Percentiles rank a stretch among this genome's conserved stretches.
These are phyloP conservation scores for Calidris pugnax DNA, from an alignment of 2,113 vertebrate genomes.

Conservation along the genomic window DNA sequence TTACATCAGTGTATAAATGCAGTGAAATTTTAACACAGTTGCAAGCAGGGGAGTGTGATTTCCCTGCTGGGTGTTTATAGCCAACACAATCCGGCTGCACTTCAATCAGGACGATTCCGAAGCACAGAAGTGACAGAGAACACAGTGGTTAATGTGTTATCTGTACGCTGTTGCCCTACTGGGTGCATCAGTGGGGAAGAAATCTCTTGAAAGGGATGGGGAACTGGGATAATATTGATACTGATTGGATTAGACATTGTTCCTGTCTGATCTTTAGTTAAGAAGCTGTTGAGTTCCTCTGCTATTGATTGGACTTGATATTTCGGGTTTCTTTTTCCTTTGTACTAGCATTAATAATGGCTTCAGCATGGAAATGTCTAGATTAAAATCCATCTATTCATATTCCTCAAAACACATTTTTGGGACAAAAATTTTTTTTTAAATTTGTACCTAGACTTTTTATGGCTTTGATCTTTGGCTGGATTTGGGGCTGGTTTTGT, in stretches of 20 bases:
- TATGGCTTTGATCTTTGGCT: not conserved
- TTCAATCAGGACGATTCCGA: not conserved
- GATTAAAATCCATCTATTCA: not conserved
- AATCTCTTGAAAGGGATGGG: not conserved
- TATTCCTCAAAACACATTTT: not conserved
- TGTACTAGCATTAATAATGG: not conserved
- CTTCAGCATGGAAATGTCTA: not conserved
- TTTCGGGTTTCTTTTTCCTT: not conserved
- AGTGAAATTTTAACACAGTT: not conserved
- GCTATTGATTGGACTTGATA: not conserved
- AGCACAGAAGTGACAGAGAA: not conserved
- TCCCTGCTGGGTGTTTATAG: not conserved
- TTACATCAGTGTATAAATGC: not conserved
- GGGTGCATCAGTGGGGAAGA: not conserved
- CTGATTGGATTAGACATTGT: constrained; percentile 25
- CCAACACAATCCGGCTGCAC: not conserved
- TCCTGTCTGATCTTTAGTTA: constrained; percentile 30
- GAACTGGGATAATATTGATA: constrained; percentile 29
- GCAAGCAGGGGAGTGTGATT: not conserved
- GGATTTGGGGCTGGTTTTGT: not conserved
- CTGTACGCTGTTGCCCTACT: not conserved
- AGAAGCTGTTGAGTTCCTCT: constrained; percentile 16
- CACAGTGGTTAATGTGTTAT: not conserved
- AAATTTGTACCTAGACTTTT: not conserved
- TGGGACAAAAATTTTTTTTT: not conserved